phyloP scores from a whole-genome alignment of 2,113 vertebrate genomes.

The Oreochromis tanganicae region DNA sequence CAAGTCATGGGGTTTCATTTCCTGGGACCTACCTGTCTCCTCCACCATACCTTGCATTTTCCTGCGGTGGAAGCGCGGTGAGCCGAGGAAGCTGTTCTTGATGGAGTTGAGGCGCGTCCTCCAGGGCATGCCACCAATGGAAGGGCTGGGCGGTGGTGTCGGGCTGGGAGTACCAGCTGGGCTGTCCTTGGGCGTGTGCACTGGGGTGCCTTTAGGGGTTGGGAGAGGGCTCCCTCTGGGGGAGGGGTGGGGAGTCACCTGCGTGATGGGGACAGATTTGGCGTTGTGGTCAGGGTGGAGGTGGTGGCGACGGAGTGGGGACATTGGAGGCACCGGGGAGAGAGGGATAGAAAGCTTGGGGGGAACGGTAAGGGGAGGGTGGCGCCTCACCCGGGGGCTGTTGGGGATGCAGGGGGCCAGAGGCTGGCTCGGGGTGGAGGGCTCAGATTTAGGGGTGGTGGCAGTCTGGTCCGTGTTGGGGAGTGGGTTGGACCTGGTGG shows the following conservation, averaged over 20 bases:
- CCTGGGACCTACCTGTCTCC: not conserved
- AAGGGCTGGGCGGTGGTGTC: constrained; percentile 95
- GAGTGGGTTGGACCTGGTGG: constrained; percentile 88
- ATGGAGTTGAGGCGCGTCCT: constrained; percentile 97
- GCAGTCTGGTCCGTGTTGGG: constrained; percentile 71
- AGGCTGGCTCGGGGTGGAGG: constrained; percentile 71
- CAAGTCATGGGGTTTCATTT: not conserved
- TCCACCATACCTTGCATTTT: constrained; percentile 86
- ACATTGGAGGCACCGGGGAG: constrained; percentile 75
- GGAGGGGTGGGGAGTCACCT: constrained; percentile 98
- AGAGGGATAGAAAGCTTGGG: constrained; percentile 79
- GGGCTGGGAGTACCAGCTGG: constrained; percentile 94
- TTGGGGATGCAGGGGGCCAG: constrained; percentile 62
- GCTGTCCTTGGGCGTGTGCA: constrained; percentile 98
- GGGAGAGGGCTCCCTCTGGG: constrained; percentile 96
- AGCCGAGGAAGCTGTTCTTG: constrained; percentile 99
- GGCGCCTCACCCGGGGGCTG: constrained; percentile 69
- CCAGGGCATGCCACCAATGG: constrained; percentile 97
- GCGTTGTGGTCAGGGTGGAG: constrained; percentile 83
- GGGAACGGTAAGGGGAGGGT: constrained; percentile 72
- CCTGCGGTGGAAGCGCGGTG: constrained; percentile 95
- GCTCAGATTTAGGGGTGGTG: constrained; percentile 67
- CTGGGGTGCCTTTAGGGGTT: constrained; percentile 97
- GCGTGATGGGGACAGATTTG: constrained; percentile 96
- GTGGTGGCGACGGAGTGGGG: constrained; percentile 77